Percentiles rank a stretch among this genome's conserved stretches.
phyloP scores from a whole-genome alignment of 1,140 invertebrate genomes.

The Nasonia vitripennis region DNA sequence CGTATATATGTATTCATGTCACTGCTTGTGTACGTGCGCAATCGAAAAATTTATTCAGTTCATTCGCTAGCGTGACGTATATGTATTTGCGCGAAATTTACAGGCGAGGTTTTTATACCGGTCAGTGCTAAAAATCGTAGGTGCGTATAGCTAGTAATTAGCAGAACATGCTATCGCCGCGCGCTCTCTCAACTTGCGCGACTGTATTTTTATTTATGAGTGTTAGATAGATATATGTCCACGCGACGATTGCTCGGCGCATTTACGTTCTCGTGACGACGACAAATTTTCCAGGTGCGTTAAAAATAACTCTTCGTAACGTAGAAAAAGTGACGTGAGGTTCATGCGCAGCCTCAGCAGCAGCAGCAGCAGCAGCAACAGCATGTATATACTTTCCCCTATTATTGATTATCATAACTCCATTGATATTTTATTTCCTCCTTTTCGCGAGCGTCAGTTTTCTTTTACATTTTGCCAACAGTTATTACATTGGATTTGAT shows the following conservation, averaged over 20 bases:
- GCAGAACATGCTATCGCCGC: background rate
- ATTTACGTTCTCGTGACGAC: background rate
- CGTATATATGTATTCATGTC: background rate
- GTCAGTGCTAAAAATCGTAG: background rate
- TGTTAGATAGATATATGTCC: background rate
- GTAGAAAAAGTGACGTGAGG: background rate
- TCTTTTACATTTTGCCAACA: background rate
- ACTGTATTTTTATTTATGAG: background rate
- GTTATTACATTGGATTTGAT: too few relatives aligned
- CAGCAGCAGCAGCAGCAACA: background rate
- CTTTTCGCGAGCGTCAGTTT: background rate
- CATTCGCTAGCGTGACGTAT: too few relatives aligned
- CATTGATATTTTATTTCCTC: background rate
- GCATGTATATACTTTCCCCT: background rate
- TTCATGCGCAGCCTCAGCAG: background rate
- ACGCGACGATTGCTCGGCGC: background rate
- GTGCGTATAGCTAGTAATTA: background rate
- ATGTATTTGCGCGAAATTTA: background rate
- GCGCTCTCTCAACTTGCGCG: background rate
- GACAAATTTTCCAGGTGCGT: background rate
- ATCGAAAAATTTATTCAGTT: background rate
- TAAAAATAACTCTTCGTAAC: background rate
- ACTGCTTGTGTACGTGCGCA: background rate
- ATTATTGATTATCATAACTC: constrained; percentile 27
- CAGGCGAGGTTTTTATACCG: background rate